A percentile compares a stretch with the other conserved stretches of the same genome.
Conservation (phyloP, 2,888 invertebrate genomes). For the Cremastinae sp. region DNA sequence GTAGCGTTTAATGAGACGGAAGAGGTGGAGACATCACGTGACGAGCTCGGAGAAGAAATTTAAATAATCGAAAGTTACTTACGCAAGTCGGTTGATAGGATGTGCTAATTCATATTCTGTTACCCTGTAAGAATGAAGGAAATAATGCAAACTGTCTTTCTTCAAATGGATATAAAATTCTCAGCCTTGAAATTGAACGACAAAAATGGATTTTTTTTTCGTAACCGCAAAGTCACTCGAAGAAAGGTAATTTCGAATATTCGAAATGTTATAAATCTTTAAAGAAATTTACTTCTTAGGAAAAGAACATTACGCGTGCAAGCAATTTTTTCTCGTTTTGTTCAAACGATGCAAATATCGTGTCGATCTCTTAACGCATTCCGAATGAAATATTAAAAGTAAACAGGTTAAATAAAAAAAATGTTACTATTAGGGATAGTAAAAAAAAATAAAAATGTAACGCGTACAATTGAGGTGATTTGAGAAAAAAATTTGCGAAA, state of each 20-base stretch:
- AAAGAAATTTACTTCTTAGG: no score
- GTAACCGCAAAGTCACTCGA: no score
- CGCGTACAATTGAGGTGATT: slow-evolving; percentile 32
- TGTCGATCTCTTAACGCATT: slow-evolving; percentile 56
- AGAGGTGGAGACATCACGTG: slow-evolving; percentile 6
- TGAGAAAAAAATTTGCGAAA: slow-evolving; percentile 10
- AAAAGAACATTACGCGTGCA: no score
- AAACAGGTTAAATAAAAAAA: slow-evolving; percentile 37
- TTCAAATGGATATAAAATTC: not conserved
- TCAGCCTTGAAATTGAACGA: no score
- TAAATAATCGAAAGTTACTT: slow-evolving; percentile 51
- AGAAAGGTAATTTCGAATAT: no score
- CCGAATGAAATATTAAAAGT: slow-evolving; percentile 49
- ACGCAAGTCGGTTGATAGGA: slow-evolving; percentile 58
- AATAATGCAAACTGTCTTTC: slow-evolving; percentile 20
- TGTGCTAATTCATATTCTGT: slow-evolving; percentile 60
- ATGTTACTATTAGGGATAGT: slow-evolving; percentile 62
- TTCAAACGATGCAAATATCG: not conserved
- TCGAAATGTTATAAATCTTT: no score
- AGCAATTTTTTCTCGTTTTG: no score
- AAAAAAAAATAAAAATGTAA: slow-evolving; percentile 11
- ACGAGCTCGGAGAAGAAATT: not conserved
- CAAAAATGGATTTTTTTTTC: no score
- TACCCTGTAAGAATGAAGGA: slow-evolving; percentile 63
- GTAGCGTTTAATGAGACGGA: slow-evolving; percentile 53